Percentiles rank a stretch among this genome's conserved stretches.
Conservation (phyloP, 2,888 invertebrate genomes). For the Cyrtodaria siliqua region DNA sequence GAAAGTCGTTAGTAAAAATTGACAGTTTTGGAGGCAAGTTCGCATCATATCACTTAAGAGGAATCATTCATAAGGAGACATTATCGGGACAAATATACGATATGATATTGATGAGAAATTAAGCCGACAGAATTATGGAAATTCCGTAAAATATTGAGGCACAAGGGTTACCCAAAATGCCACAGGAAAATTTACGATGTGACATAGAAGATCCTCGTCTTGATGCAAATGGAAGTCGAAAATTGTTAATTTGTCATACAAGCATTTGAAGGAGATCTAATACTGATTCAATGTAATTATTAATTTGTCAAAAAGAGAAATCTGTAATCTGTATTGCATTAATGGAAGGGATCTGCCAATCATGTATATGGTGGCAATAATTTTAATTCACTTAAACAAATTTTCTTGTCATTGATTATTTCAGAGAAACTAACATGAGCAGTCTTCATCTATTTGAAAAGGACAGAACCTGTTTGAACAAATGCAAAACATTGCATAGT, state of each 20-base stretch:
- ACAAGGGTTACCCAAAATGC: slow-evolving; percentile 36
- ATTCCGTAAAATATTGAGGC: slow-evolving; percentile 58
- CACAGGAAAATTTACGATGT: slow-evolving; percentile 59
- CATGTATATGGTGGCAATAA: no score
- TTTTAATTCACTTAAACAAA: no score
- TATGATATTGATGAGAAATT: slow-evolving; percentile 57
- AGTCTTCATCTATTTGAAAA: no score
- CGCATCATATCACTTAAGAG: slow-evolving; percentile 54
- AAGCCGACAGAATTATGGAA: slow-evolving; percentile 63
- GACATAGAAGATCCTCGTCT: slow-evolving; percentile 44
- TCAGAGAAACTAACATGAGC: no score
- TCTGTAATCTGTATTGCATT: no score
- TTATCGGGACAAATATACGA: slow-evolving; percentile 62
- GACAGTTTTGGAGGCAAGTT: slow-evolving; percentile 58
- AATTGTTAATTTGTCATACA: slow-evolving; percentile 47
- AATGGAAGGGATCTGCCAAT: no score
- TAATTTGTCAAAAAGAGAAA: slow-evolving; percentile 29
- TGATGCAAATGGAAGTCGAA: slow-evolving; percentile 43
- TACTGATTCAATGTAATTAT: slow-evolving; percentile 39
- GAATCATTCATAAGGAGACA: slow-evolving; percentile 57
- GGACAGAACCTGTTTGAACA: no score
- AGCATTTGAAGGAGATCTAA: slow-evolving; percentile 32
- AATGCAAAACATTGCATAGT: no score
- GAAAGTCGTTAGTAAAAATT: slow-evolving; percentile 63
- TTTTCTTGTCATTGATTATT: no score